These are phyloP conservation scores for Suillia variegata DNA, from an alignment of 2,888 invertebrate species.

Conservation along the genomic window DNA sequence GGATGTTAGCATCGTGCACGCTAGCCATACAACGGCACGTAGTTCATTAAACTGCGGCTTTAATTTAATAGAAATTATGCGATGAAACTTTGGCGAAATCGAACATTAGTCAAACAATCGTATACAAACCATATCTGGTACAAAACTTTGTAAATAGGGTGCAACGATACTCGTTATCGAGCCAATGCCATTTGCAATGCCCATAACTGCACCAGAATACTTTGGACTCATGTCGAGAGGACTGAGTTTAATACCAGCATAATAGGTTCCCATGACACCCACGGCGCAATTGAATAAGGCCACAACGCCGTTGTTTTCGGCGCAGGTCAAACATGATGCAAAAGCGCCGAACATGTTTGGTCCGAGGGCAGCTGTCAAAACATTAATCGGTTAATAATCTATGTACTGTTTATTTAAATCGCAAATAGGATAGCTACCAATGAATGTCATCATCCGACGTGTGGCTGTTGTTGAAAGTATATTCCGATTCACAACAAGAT, in stretches of 20 bases:
- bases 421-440: neutral
- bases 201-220: constrained; percentile 14
- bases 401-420: neutral
- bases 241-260: constrained; percentile 11
- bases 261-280: constrained; percentile 9
- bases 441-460: neutral
- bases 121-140: too few relatives aligned
- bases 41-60: neutral
- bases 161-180: constrained; percentile 3
- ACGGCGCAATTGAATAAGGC: neutral
- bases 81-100: too few relatives aligned
- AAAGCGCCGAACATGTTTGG: neutral
- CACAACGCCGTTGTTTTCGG: neutral
- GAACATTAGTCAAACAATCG: too few relatives aligned
- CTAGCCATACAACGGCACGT: neutral
- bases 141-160: too few relatives aligned
- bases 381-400: too few relatives aligned
- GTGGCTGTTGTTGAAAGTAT: neutral
- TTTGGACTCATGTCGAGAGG: constrained; percentile 18
- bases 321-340: neutral
- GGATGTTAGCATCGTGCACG: neutral
- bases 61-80: too few relatives aligned
- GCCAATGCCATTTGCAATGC: constrained; percentile 16
- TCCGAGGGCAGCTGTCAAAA: neutral
- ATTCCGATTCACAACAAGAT: constrained; percentile 64